Conservation (phyloP, 1,140 invertebrate genomes). For the Meloidogyne chitwoodi region DNA sequence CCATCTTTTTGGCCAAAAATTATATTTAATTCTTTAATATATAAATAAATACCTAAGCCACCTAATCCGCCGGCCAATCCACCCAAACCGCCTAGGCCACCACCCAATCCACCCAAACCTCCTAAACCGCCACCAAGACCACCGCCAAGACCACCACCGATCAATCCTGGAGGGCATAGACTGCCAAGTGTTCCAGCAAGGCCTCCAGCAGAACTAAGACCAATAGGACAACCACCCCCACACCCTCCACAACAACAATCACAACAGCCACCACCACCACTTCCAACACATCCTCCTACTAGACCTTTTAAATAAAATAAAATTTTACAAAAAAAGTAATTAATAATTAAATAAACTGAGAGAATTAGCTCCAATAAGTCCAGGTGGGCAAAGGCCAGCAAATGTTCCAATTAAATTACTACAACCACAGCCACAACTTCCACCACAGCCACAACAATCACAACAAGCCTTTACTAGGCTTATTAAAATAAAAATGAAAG, state of each 20-base stretch:
- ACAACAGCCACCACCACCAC: background rate
- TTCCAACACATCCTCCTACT: background rate
- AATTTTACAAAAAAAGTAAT: background rate
- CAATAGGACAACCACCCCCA: background rate
- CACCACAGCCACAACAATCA: slow-evolving; percentile 14
- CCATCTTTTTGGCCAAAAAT: background rate
- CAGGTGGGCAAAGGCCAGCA: background rate
- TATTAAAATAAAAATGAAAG: background rate
- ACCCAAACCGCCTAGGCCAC: slow-evolving; percentile 12
- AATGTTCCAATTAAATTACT: slow-evolving; percentile 1
- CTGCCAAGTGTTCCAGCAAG: slow-evolving; percentile 6
- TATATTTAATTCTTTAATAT: background rate
- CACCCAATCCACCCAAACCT: slow-evolving; percentile 3
- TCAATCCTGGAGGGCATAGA: slow-evolving; percentile 10
- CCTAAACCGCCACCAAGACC: background rate
- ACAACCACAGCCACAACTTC: background rate
- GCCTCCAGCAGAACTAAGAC: background rate
- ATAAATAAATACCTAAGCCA: background rate
- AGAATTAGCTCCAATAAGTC: background rate
- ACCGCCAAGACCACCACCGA: slow-evolving; percentile 1
- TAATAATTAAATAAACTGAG: background rate
- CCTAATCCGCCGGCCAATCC: background rate
- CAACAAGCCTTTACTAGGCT: background rate
- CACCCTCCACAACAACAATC: background rate
- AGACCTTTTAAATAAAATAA: slow-evolving; percentile 1